Base-by-base conservation (phyloP, 2,888 invertebrate genomes). In the Lochmaea capreae region DNA sequence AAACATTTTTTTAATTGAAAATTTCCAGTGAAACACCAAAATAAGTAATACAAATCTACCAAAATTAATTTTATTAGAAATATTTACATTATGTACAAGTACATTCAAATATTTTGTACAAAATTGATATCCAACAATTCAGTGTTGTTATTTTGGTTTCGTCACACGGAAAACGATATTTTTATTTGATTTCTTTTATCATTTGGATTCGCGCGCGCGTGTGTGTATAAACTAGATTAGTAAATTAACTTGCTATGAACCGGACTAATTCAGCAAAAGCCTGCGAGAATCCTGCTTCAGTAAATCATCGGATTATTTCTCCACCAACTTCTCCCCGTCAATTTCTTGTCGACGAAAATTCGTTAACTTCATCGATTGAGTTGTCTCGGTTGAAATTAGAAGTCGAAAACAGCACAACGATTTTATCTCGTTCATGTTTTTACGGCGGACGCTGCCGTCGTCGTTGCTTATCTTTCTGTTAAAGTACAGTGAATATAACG, bases 301-400 rank as follows among this genome's bases (percentile, higher is more conserved):
- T 65, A 71, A 71, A 71, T 59, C 65, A 63, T 54, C 42, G 49
- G 65, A 71, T 71, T 71, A 65, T 66, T 71, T 71, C 71, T 65
- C 62, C 65, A 59, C 58, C 57, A 46, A 54, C 22, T 59, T 65
- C 59, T 71, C 71, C 62, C 65, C 65, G 54, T 67, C 67, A 67
- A 59, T 67, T 67, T 59, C 59, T 67, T 69, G 72, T 72, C 72
- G 52, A 72, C 69, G 42, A 59, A 58, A 69, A 73, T 65, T 69
- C 73, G 65, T 73, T 69, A 68, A 69, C 65, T 59, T 65, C 68
- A 69, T 73, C 73, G 73, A 73, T 73, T 73, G 65, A 73, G 73
- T 67, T 69, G 73, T 73, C 65, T 73, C 65, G 59, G n/a, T 73
- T 54, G 73, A 69, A 73, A 73, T 73, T 73, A 69, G 73, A 65